Base-by-base conservation (phyloP, 2,888 invertebrate species). In the Epistrophe grossulariae region DNA sequence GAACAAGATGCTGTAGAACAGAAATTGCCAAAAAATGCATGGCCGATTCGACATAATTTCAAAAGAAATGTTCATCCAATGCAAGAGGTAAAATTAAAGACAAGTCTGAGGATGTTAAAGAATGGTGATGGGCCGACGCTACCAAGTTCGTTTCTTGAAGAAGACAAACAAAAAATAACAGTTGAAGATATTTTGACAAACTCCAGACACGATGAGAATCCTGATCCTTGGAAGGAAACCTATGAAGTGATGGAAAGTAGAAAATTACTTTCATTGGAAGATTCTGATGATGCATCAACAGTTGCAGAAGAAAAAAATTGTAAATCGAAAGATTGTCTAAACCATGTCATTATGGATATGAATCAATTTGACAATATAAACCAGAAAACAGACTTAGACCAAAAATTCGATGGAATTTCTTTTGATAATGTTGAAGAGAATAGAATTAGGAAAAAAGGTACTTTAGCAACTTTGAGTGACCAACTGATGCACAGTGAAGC, bases 1-100 rank as follows among this genome's bases (percentile, higher is more conserved):
- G 93, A 93, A 77, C 93, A 93, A 87, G 93, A 93, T 17, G 90
- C 90, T 0, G 88, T 90, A 0, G 93, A 91, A 31, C 17, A 70
- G 66, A 45, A 57, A 4, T 13, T 82, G 2, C 74, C 79, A 1
- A 72, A 85, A 28, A 57, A 19, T 4, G 74, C 76, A 13, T 82
- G 85, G 82, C 72, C 82, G 0, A 10, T 66, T 11, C 77, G 19
- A 9, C 90, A 91, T 62, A 35, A 48, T 43, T 84, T 81, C 24
- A 59, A 38, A 11, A 64, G 74, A 6, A 80, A 78, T 4, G 90
- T 91, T 10, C 88, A 92, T 89, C 90, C 92, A 6, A 91, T 91
- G 90, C 81, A 91, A 50, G 91, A 91, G 79, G 90, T 93, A 13
- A 92, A 91, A 59, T 60, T 93, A 28, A 92, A 91, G 89, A 92